Evolutionary conservation across 2,113 vertebrate genomes (phyloP).

Genomic region (Hemichromis elongatus): DNA sequence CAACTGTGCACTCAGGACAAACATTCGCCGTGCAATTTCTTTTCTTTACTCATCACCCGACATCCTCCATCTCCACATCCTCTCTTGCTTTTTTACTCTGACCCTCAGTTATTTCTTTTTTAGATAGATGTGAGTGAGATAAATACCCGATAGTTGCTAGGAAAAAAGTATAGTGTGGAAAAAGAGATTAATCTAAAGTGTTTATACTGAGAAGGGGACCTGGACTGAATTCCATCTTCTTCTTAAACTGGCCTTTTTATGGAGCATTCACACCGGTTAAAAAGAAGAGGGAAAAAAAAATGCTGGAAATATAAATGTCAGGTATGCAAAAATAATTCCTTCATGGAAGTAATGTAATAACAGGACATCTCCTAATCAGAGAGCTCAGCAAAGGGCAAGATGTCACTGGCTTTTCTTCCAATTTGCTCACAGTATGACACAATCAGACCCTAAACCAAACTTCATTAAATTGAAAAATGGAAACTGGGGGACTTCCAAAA

Average conservation of each 20-base stretch:
- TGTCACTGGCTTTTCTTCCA: slow-evolving; percentile 25
- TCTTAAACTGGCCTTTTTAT: not conserved
- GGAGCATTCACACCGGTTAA: not conserved
- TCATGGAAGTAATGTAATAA: slow-evolving; percentile 30
- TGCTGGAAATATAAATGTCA: slow-evolving; percentile 10
- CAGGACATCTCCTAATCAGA: slow-evolving; percentile 26
- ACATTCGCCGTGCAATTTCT: slow-evolving; percentile 37
- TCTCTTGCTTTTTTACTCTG: slow-evolving; percentile 24
- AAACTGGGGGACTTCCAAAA: slow-evolving; percentile 61
- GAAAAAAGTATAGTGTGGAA: not conserved
- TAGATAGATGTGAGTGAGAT: not conserved
- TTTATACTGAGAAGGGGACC: not conserved
- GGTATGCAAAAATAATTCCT: slow-evolving; percentile 44
- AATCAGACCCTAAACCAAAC: slow-evolving; percentile 50
- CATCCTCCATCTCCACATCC: not conserved
- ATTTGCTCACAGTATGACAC: slow-evolving; percentile 56
- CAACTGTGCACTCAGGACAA: slow-evolving; percentile 62
- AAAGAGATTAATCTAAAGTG: not conserved
- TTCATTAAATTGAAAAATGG: slow-evolving; percentile 58
- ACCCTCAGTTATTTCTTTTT: slow-evolving; percentile 7
- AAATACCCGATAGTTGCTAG: not conserved
- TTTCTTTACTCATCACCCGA: not conserved
- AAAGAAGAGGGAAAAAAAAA: not conserved
- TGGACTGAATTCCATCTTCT: slow-evolving; percentile 15
- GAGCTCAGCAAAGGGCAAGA: slow-evolving; percentile 17